Percentiles rank a stretch among this genome's conserved stretches.
phyloP scores from a whole-genome alignment of 30 jellyfish, hydroid and myxozoan genomes.

The Nemopilema nomurai region DNA sequence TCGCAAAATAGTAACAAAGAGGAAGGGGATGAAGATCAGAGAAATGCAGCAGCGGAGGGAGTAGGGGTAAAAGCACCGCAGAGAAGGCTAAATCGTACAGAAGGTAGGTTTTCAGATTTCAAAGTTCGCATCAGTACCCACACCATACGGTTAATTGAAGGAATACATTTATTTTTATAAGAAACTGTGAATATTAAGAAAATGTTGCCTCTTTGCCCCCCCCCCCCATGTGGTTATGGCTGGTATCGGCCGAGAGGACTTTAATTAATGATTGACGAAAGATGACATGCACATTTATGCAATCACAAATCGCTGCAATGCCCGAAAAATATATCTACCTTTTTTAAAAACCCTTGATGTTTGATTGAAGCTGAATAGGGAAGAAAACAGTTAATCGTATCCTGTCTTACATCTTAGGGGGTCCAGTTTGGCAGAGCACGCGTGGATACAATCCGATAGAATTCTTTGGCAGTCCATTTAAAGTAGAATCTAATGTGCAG shows the following conservation, averaged over 20 bases:
- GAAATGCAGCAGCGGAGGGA: constrained; percentile 7
- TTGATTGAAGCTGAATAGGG: neutral
- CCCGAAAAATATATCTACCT: neutral
- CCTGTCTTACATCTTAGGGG: constrained; percentile 17
- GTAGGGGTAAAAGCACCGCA: constrained; percentile 4
- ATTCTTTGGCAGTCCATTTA: constrained; percentile 20
- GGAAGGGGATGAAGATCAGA: constrained; percentile 7
- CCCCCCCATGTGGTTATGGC: neutral
- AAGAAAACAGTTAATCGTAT: neutral
- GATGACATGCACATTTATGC: neutral
- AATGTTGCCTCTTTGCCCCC: neutral
- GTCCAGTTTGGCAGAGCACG: constrained; percentile 20
- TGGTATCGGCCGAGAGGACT: neutral
- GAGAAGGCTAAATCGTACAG: constrained; percentile 17
- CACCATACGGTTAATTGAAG: neutral
- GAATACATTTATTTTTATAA: neutral
- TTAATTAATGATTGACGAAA: neutral
- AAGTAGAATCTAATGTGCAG: constrained; percentile 18
- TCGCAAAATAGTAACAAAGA: constrained; percentile 9
- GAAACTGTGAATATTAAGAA: neutral
- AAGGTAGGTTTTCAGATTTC: constrained; percentile 8
- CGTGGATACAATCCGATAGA: constrained; percentile 23
- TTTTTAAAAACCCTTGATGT: neutral
- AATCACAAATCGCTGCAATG: neutral
- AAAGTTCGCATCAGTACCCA: constrained; percentile 2